These are phyloP conservation scores for Masticophis lateralis DNA, from an alignment of 2,797 vertebrate genomes.

Conservation along the genomic window DNA sequence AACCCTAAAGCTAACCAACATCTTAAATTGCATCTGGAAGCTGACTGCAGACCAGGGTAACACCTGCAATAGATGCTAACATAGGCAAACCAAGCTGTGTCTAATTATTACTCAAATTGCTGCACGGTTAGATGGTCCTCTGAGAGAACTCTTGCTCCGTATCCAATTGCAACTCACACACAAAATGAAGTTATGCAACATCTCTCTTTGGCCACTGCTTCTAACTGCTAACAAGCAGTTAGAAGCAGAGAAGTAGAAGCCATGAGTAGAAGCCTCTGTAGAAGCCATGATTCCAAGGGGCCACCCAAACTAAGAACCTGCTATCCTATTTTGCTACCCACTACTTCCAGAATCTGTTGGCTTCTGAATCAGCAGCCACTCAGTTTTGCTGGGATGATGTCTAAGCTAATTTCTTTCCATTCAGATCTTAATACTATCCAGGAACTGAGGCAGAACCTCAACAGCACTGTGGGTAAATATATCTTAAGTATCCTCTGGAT, in stretches of 20 bases:
- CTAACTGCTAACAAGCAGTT: too few species aligned
- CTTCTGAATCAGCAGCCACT: neutral
- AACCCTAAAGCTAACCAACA: neutral
- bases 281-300: neutral
- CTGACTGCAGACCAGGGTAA: neutral
- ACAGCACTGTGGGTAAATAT: neutral
- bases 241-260: too few species aligned
- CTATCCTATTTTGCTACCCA: neutral
- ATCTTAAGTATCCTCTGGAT: neutral
- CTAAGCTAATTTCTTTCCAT: neutral
- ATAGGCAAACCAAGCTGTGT: neutral
- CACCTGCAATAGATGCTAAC: neutral
- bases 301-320: neutral
- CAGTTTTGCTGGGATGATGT: neutral
- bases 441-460: neutral
- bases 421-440: neutral
- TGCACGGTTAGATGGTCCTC: neutral
- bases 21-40: neutral
- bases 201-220: neutral
- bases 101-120: neutral
- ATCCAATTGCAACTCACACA: neutral
- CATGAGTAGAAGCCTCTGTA: too few species aligned
- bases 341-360: neutral
- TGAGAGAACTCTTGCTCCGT: neutral
- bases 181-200: neutral